Evolutionary conservation across 2,797 vertebrate genomes (phyloP).

Genomic region (Characodon lateralis): DNA sequence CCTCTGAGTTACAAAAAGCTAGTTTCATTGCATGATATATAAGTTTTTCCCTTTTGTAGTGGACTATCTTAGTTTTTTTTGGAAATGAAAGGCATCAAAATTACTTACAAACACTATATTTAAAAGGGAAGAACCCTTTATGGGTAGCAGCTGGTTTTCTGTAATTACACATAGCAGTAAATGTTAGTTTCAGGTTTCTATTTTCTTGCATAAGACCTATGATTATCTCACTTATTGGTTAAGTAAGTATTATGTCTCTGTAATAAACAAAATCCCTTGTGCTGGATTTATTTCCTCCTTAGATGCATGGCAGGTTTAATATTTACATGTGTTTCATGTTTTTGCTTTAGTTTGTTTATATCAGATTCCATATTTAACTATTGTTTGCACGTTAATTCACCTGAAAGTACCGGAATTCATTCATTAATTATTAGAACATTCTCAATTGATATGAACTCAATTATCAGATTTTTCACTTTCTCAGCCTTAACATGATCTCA

Average conservation of each 20-base stretch:
- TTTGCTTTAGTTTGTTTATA: neutral
- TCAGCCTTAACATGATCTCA: neutral
- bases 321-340: neutral
- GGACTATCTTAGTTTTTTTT: slow-evolving; percentile 15
- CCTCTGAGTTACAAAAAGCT: neutral
- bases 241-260: slow-evolving; percentile 44
- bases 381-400: neutral
- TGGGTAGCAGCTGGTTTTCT: slow-evolving; percentile 43
- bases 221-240: slow-evolving; percentile 59
- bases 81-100: slow-evolving; percentile 16
- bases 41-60: slow-evolving; percentile 5
- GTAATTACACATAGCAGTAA: slow-evolving; percentile 56
- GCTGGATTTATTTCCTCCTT: neutral
- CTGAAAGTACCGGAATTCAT: neutral
- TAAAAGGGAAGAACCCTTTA: slow-evolving; percentile 46
- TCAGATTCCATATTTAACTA: neutral
- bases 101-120: slow-evolving; percentile 39
- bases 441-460: neutral
- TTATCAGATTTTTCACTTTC: neutral
- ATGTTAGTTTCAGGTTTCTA: slow-evolving; percentile 53
- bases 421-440: neutral
- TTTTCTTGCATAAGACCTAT: slow-evolving; percentile 42
- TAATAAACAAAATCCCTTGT: slow-evolving; percentile 4
- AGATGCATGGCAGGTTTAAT: neutral
- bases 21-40: neutral